phyloP scores from a whole-genome alignment of 2,113 vertebrate species.

The Petromus typicus region DNA sequence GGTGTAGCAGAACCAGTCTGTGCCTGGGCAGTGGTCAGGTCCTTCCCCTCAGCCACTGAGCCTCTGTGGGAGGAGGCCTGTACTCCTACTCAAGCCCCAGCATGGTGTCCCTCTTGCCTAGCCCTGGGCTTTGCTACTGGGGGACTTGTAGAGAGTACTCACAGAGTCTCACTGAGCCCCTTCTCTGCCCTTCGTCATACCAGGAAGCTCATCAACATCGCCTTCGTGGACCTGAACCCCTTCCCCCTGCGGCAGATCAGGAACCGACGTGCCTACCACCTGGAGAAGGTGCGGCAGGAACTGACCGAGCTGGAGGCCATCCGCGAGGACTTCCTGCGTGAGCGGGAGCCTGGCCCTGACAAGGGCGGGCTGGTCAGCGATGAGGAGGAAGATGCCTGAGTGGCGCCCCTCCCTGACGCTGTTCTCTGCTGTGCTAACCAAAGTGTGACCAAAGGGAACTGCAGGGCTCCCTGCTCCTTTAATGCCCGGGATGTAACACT shows the following conservation, averaged over 20 bases:
- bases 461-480: neutral
- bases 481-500: conserved; percentile 64
- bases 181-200: neutral
- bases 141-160: neutral
- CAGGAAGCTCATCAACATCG: conserved; percentile 95
- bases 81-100: neutral
- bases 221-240: conserved; percentile 98
- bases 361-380: conserved; percentile 95
- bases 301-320: conserved; percentile 97
- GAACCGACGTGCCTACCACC: conserved; percentile 94
- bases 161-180: accelerated
- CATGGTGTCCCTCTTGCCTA: accelerated
- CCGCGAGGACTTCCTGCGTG: conserved; percentile 95
- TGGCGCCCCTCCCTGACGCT: neutral
- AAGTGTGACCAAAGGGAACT: conserved; percentile 56
- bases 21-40: accelerated
- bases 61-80: neutral
- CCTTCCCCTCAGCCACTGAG: neutral
- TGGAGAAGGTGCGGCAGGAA: conserved; percentile 97
- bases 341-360: conserved; percentile 92
- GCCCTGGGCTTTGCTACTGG: neutral
- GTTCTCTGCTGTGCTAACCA: conserved; percentile 70
- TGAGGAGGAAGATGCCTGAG: conserved; percentile 95
- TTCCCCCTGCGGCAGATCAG: conserved; percentile 97
- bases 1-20: neutral